These are phyloP conservation scores for Calidris pygmaea DNA, from an alignment of 2,113 vertebrate genomes.

Conservation along the genomic window DNA sequence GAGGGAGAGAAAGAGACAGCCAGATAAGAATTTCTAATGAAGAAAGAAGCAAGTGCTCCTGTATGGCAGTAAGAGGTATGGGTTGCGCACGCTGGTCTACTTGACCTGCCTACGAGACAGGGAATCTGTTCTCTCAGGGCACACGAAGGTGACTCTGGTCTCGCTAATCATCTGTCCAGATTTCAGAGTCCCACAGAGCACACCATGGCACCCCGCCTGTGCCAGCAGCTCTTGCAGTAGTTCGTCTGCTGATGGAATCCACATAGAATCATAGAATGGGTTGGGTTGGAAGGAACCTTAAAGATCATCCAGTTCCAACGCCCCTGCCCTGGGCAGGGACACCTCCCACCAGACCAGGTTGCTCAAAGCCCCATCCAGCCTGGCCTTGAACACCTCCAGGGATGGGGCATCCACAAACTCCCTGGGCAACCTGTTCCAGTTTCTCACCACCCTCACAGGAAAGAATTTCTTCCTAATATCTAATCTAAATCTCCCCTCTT, in stretches of 20 bases:
- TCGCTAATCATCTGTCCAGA: background rate
- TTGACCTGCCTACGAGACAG: accelerated
- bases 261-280: background rate
- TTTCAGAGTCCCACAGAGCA: background rate
- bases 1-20: background rate
- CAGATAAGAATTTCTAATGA: background rate
- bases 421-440: too few species aligned
- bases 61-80: background rate
- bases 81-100: background rate
- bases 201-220: accelerated
- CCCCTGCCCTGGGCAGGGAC: too few species aligned
- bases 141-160: background rate
- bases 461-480: too few species aligned
- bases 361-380: too few species aligned
- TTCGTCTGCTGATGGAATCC: background rate
- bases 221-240: background rate
- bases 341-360: too few species aligned
- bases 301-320: too few species aligned
- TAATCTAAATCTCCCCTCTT: too few species aligned
- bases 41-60: background rate
- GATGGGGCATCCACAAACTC: too few species aligned
- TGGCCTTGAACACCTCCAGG: too few species aligned
- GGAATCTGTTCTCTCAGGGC: background rate
- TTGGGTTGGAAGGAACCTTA: too few species aligned
- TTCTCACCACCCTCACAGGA: too few species aligned